phyloP scores from a whole-genome alignment of 2,888 invertebrate genomes.

The Schrankia costaestrigalis region DNA sequence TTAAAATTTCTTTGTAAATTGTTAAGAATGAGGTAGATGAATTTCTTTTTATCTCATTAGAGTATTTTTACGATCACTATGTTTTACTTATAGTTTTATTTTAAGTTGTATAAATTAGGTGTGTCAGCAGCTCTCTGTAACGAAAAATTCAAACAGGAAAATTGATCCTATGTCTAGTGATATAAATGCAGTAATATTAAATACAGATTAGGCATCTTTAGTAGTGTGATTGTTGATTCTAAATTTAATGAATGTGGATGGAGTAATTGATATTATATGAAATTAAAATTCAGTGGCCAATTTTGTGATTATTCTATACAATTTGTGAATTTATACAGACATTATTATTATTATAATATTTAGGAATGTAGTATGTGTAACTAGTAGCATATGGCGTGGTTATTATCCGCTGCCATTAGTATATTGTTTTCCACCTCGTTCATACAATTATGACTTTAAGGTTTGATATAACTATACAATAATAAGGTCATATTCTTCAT shows the following conservation, averaged over 20 bases:
- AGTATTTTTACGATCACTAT: constrained; percentile 53
- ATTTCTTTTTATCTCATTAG: constrained; percentile 64
- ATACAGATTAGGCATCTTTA: constrained; percentile 21
- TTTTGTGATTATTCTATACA: constrained; percentile 68
- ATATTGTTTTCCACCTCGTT: constrained; percentile 62
- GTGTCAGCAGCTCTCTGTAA: constrained; percentile 65
- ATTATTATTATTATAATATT: constrained; percentile 65
- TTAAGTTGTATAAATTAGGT: constrained; percentile 75
- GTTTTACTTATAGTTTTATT: constrained; percentile 55
- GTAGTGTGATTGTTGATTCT: constrained; percentile 33
- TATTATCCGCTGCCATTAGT: constrained; percentile 48
- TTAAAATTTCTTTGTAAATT: constrained; percentile 68
- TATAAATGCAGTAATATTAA: constrained; percentile 23
- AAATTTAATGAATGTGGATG: constrained; percentile 34
- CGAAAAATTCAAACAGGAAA: constrained; percentile 38
- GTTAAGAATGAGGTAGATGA: constrained; percentile 62
- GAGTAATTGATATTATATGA: constrained; percentile 33
- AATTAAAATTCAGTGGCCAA: constrained; percentile 66
- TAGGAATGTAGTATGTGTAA: constrained; percentile 72
- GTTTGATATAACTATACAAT: constrained; percentile 74
- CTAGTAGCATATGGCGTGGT: constrained; percentile 52
- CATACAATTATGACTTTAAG: constrained; percentile 57
- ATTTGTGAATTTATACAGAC: constrained; percentile 76
- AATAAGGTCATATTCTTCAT: constrained; percentile 55
- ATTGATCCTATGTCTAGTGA: constrained; percentile 20